Conservation (phyloP, 2,888 invertebrate species). For the Arge pagana region DNA sequence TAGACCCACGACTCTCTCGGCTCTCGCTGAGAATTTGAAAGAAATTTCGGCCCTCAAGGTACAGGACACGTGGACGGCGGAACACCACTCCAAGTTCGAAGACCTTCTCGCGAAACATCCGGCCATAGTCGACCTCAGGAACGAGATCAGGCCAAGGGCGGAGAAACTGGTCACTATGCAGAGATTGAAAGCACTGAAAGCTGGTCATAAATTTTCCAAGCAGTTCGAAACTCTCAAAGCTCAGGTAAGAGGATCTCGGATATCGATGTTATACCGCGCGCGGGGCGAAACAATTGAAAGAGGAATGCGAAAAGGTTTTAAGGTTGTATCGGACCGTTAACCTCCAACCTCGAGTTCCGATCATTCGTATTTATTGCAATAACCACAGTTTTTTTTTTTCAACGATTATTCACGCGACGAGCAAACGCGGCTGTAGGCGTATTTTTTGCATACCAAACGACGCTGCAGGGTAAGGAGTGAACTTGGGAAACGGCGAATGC, state of each 20-base stretch:
- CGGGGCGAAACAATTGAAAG: too few species aligned
- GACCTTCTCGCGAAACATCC: slow-evolving; percentile 12
- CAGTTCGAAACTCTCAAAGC: slow-evolving; percentile 20
- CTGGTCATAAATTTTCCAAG: slow-evolving; percentile 19
- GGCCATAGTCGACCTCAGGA: slow-evolving; percentile 8
- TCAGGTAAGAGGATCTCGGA: slow-evolving; percentile 12
- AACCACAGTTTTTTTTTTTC: too few species aligned
- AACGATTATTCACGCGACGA: too few species aligned
- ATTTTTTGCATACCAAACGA: too few species aligned
- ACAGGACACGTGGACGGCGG: slow-evolving; percentile 17
- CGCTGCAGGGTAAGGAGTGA: too few species aligned
- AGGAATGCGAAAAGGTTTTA: too few species aligned
- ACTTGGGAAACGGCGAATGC: too few species aligned
- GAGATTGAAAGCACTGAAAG: slow-evolving; percentile 22
- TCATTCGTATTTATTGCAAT: too few species aligned
- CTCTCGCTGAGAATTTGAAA: slow-evolving; percentile 12
- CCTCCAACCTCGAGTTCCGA: too few species aligned
- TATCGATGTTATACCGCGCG: too few species aligned
- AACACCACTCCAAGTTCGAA: slow-evolving; percentile 15
- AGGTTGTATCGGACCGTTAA: too few species aligned
- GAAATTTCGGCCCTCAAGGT: slow-evolving; percentile 15
- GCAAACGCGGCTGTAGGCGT: too few species aligned
- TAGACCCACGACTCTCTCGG: slow-evolving; percentile 17
- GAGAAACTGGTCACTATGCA: slow-evolving; percentile 15
- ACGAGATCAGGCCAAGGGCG: slow-evolving; percentile 14